Percentiles rank a stretch among this genome's conserved stretches.
Evolutionary conservation across 2,888 invertebrate species (phyloP).

Genomic region (Smittia sp.): DNA sequence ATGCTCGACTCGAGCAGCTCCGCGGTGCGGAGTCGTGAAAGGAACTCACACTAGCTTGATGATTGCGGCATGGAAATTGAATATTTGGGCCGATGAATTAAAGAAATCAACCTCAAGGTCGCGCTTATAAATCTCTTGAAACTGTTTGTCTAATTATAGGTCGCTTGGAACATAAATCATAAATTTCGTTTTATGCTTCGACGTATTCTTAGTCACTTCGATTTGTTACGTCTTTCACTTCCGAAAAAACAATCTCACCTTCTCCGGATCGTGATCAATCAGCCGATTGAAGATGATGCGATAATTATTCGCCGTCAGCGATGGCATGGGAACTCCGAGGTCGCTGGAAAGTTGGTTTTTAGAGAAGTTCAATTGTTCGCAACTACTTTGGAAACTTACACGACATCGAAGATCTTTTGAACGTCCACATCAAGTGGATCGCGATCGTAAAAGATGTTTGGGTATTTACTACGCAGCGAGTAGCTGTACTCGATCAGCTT

Average conservation of each 20-base stretch:
- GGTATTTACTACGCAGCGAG: conserved; percentile 55
- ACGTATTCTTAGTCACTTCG: no score
- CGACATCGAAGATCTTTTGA: conserved; percentile 25
- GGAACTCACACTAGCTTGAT: no score
- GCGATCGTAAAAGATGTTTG: conserved; percentile 56
- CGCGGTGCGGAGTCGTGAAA: no score
- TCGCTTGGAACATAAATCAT: no score
- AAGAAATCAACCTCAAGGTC: no score
- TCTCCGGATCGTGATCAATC: conserved; percentile 61
- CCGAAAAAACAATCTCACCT: conserved; percentile 42
- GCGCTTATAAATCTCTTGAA: no score
- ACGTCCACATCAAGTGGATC: conserved; percentile 50
- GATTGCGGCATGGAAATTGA: no score
- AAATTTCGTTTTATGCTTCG: no score
- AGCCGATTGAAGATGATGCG: conserved; percentile 66
- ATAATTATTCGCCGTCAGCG: conserved; percentile 64
- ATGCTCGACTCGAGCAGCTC: neutral
- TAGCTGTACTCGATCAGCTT: conserved; percentile 51
- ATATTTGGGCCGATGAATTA: no score
- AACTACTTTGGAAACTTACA: conserved; percentile 28
- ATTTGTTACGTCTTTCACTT: no score
- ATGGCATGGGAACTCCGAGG: conserved; percentile 59
- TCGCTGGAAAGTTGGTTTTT: conserved; percentile 6
- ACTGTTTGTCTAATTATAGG: no score
- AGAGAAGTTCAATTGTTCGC: neutral